These are phyloP conservation scores for Gadopsis bispinosus DNA, from an alignment of 2,797 vertebrate species.

Conservation along the genomic window DNA sequence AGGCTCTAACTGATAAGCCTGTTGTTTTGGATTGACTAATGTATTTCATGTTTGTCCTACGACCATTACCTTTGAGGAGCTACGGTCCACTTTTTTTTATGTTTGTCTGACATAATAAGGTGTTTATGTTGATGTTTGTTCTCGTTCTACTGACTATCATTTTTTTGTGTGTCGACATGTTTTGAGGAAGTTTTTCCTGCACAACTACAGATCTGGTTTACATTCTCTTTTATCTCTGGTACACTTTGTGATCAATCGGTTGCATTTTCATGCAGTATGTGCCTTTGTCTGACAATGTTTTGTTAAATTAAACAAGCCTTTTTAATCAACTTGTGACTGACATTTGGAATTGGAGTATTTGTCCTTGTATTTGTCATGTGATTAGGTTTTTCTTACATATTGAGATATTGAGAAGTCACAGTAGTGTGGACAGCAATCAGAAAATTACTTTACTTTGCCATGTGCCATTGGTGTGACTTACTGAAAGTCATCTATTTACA, in stretches of 20 bases:
- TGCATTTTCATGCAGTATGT: slow-evolving; percentile 68
- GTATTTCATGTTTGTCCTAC: slow-evolving; percentile 52
- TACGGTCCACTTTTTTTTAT: slow-evolving; percentile 62
- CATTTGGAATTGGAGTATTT: background rate
- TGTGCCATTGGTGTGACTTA: background rate
- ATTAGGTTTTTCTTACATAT: background rate
- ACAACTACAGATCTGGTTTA: slow-evolving; percentile 70
- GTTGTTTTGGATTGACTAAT: slow-evolving; percentile 56
- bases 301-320: slow-evolving; percentile 80
- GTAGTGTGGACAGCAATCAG: background rate
- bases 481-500: background rate
- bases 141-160: slow-evolving; percentile 40
- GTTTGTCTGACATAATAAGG: slow-evolving; percentile 59
- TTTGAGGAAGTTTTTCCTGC: slow-evolving; percentile 55
- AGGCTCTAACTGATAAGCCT: slow-evolving; percentile 41
- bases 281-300: slow-evolving; percentile 77
- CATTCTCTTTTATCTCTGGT: slow-evolving; percentile 64
- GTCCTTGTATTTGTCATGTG: background rate
- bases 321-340: slow-evolving; percentile 63
- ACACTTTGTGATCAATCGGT: slow-evolving; percentile 69
- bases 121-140: slow-evolving; percentile 42
- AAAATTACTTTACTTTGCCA: background rate
- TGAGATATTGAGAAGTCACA: background rate
- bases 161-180: slow-evolving; percentile 40
- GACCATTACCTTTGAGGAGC: slow-evolving; percentile 42